Percentiles rank a stretch among this genome's conserved stretches.
phyloP scores from a whole-genome alignment of 1,140 invertebrate genomes.

The Fopius arisanus region DNA sequence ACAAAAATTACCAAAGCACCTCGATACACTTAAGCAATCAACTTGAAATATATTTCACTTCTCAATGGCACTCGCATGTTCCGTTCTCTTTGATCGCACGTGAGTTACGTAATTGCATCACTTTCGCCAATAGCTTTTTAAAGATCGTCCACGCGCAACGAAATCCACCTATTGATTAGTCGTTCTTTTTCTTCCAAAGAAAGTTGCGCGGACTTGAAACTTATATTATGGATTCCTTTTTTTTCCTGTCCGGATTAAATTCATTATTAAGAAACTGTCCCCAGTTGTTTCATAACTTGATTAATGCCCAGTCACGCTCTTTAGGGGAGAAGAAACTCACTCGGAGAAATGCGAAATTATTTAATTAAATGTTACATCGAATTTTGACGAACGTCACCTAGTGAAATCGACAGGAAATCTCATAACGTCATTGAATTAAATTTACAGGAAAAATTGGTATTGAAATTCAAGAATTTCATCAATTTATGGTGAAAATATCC shows the following conservation, averaged over 20 bases:
- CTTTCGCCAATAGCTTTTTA: slow-evolving; percentile 11
- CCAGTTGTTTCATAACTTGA: neutral
- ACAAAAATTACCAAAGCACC: neutral
- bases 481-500: too few relatives aligned
- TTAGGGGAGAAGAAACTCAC: too few relatives aligned
- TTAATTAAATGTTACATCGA: too few relatives aligned
- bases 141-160: slow-evolving; percentile 12
- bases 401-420: too few relatives aligned
- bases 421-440: too few relatives aligned
- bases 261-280: neutral
- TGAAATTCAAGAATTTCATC: too few relatives aligned
- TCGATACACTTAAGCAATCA: neutral
- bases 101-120: slow-evolving; percentile 28
- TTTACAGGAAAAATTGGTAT: too few relatives aligned
- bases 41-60: too few relatives aligned
- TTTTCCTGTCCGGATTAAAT: neutral
- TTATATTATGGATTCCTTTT: neutral
- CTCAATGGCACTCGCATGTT: neutral
- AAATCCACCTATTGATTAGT: neutral
- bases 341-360: too few relatives aligned
- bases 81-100: slow-evolving; percentile 20
- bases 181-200: neutral
- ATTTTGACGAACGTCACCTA: too few relatives aligned
- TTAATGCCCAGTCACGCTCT: neutral
- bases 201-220: neutral